A percentile compares a stretch with the other conserved stretches of the same genome.
Conservation (phyloP, 2,888 invertebrate species). For the Tromatobia lineatoria region DNA sequence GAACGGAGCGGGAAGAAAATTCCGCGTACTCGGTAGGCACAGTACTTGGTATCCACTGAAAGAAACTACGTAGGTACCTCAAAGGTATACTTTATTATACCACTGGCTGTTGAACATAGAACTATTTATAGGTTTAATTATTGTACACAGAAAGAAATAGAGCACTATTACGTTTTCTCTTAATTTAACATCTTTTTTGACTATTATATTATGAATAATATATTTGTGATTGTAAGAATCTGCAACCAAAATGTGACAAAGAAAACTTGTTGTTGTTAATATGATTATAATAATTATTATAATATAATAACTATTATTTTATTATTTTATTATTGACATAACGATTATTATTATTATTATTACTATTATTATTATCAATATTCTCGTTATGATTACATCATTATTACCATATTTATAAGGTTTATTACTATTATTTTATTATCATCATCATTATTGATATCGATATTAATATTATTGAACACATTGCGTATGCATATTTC, state of each 20-base stretch:
- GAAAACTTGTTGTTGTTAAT: constrained; percentile 85
- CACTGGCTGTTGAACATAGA: constrained; percentile 86
- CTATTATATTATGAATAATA: constrained; percentile 84
- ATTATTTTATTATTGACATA: constrained; percentile 73
- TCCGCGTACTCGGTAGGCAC: constrained; percentile 79
- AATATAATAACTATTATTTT: constrained; percentile 70
- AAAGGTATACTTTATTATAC: constrained; percentile 85
- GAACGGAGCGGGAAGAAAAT: constrained; percentile 52
- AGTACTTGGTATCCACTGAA: constrained; percentile 83
- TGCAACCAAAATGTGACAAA: constrained; percentile 85
- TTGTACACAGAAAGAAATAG: constrained; percentile 82
- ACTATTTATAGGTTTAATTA: constrained; percentile 85
- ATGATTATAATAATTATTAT: constrained; percentile 84
- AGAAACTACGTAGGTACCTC: constrained; percentile 85
- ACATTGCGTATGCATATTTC: constrained; percentile 83
- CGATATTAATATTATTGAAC: constrained; percentile 84
- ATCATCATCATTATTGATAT: constrained; percentile 78
- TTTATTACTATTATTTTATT: constrained; percentile 70
- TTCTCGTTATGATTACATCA: constrained; percentile 82
- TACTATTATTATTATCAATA: constrained; percentile 81
- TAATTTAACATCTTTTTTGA: constrained; percentile 84
- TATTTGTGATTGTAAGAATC: constrained; percentile 86
- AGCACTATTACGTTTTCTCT: constrained; percentile 82
- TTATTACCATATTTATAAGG: constrained; percentile 77
- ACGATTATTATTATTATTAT: constrained; percentile 78